Percentiles rank a stretch among this genome's conserved stretches.
These are phyloP conservation scores for Oophaga sylvatica DNA, from an alignment of 2,797 vertebrate species.

Conservation along the genomic window DNA sequence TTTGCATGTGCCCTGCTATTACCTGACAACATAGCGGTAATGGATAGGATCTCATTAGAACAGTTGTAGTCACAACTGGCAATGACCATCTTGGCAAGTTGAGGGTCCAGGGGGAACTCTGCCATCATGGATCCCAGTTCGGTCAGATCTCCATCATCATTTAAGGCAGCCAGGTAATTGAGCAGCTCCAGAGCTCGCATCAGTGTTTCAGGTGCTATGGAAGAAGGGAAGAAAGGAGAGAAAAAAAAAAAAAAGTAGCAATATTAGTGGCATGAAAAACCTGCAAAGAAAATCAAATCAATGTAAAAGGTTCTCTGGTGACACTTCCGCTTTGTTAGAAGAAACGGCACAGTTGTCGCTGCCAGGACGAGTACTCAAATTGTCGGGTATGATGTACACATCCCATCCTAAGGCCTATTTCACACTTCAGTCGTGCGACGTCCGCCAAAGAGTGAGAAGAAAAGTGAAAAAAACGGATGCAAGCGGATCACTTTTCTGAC, in stretches of 20 bases:
- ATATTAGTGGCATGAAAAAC: neutral
- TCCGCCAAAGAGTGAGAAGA: too few species aligned
- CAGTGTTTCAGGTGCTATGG: constrained; percentile 90
- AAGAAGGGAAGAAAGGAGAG: neutral
- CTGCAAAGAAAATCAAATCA: too few species aligned
- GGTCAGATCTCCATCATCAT: constrained; percentile 97
- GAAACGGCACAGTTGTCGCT: too few species aligned
- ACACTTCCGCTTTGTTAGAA: too few species aligned
- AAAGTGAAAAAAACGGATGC: too few species aligned
- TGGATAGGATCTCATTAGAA: constrained; percentile 99
- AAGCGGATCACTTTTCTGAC: too few species aligned
- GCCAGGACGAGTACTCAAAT: too few species aligned
- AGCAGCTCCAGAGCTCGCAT: constrained; percentile 97
- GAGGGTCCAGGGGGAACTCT: constrained; percentile 96
- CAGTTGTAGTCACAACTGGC: constrained; percentile 99
- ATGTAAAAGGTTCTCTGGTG: too few species aligned
- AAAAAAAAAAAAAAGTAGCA: constrained; percentile 18
- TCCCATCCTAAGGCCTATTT: too few species aligned
- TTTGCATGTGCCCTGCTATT: constrained; percentile 81
- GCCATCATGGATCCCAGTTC: constrained; percentile 99
- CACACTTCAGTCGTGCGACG: too few species aligned
- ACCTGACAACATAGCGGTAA: constrained; percentile 99
- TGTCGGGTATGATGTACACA: too few species aligned
- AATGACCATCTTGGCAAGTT: constrained; percentile 99
- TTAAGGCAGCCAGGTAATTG: constrained; percentile 96